Percentiles rank a stretch among this genome's conserved stretches.
phyloP scores from a whole-genome alignment of 2,888 invertebrate species.

The Deroplatys truncata region DNA sequence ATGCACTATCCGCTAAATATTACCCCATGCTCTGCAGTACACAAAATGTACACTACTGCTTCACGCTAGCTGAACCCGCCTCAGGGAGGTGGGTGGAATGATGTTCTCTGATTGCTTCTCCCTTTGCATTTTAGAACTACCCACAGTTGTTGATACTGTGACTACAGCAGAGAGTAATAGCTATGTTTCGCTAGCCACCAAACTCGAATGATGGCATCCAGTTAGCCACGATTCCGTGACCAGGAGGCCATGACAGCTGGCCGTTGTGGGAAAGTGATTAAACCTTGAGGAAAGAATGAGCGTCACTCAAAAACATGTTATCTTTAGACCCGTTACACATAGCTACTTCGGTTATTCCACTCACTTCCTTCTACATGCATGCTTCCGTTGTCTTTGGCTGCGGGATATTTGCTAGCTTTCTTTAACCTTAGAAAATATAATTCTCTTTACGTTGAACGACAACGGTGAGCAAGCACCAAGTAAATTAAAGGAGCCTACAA shows the following conservation, averaged over 20 bases:
- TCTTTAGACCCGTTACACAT: not conserved
- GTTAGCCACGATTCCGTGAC: not conserved
- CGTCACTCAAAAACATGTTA: not conserved
- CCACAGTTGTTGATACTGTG: not conserved
- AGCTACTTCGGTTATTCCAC: not conserved
- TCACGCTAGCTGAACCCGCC: no score
- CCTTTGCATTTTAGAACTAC: not conserved
- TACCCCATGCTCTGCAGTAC: no score
- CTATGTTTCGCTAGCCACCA: not conserved
- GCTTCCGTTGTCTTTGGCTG: not conserved
- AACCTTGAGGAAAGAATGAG: not conserved
- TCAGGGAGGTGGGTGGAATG: no score
- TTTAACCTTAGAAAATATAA: not conserved
- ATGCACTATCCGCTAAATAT: no score
- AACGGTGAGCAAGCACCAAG: no score
- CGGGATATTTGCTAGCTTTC: not conserved
- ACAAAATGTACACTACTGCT: no score
- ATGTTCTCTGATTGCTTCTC: not conserved
- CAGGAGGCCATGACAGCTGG: not conserved
- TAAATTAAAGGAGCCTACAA: no score
- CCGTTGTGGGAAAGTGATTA: not conserved
- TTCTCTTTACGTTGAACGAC: no score
- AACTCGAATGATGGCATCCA: not conserved
- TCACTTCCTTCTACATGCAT: not conserved
- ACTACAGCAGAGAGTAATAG: not conserved